Base-by-base conservation (phyloP, 2,113 vertebrate genomes). In the Apodemus speciosus region DNA sequence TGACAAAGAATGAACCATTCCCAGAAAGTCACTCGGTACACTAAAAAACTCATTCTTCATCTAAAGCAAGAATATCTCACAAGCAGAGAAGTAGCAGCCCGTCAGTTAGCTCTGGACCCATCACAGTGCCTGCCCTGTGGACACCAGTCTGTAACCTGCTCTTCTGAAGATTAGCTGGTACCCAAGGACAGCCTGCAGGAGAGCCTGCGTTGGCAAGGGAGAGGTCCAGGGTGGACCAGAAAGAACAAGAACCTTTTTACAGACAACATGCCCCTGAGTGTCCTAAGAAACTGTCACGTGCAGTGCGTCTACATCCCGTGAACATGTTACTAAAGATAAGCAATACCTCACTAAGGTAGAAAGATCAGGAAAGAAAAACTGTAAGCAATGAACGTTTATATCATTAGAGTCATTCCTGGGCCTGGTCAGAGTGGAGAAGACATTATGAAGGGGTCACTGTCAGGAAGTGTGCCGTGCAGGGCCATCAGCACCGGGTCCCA, bases 311-410 rank as follows among this genome's bases (percentile, higher is more conserved):
- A 7, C 7, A 85, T 68, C 53, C 71, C 60, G 60, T 60, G 9
- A 53, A 62, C 40, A 69, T n/a, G 15, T 16, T 75, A 75, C 85
- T 80, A 88, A 56, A n/a, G 91, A 46, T 93, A 71, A 91, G 60
- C 6, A 71, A 87, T 66, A 68, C 71, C 71, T 81, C 69, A 69
- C 75, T 27, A 91, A 77, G 73, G 56, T 72, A 76, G 62, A 64
- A 75, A 79, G 49, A 88, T 46, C 62, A 18, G n/a, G 85, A 83
- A 49, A 46, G 38, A 20, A 75, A 20, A n/a, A 49, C 23, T 66
- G 38, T 15, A 81, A 58, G 18, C 27, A 35, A 6, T 58, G 35
- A 85, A 71, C 53, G 71, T 64, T 92, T 46, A 75, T 53, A 58
- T 81, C 72, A 71, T 68, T n/a, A 60, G 40, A 56, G 56, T 56